Conservation (phyloP, 2,797 vertebrate genomes). For the Hemitrygon akajei region DNA sequence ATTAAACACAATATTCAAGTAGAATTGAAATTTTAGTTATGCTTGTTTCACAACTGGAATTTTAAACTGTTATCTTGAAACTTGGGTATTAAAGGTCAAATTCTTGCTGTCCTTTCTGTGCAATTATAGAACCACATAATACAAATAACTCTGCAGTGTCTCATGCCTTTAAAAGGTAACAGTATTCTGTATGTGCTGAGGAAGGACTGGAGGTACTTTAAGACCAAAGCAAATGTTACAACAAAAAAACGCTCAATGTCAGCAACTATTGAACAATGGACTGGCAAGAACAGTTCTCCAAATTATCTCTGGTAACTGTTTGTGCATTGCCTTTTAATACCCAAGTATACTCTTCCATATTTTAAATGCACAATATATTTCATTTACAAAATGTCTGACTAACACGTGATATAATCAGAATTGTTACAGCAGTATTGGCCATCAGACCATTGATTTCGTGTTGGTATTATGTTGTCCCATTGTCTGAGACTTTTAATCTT, state of each 20-base stretch:
- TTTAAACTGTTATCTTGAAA: background rate
- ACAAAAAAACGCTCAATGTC: background rate
- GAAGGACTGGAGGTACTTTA: background rate
- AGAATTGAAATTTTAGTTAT: background rate
- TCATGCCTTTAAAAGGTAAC: slow-evolving; percentile 3
- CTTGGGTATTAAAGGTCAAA: background rate
- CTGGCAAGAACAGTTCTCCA: background rate
- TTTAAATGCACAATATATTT: background rate
- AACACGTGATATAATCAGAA: background rate
- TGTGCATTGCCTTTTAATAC: background rate
- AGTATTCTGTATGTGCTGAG: background rate
- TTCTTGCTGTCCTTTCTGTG: background rate
- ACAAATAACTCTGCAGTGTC: background rate
- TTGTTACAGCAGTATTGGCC: no score
- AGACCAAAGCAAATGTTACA: background rate
- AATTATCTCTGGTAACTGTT: background rate
- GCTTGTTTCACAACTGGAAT: background rate
- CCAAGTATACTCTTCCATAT: background rate
- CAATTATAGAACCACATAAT: background rate
- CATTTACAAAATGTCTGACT: background rate
- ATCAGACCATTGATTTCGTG: no score
- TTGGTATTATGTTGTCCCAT: no score
- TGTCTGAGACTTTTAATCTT: no score
- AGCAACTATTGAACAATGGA: background rate
- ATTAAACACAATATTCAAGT: background rate